Base-by-base conservation (phyloP, 2,113 vertebrate genomes). In the Planiliza haematocheilus region DNA sequence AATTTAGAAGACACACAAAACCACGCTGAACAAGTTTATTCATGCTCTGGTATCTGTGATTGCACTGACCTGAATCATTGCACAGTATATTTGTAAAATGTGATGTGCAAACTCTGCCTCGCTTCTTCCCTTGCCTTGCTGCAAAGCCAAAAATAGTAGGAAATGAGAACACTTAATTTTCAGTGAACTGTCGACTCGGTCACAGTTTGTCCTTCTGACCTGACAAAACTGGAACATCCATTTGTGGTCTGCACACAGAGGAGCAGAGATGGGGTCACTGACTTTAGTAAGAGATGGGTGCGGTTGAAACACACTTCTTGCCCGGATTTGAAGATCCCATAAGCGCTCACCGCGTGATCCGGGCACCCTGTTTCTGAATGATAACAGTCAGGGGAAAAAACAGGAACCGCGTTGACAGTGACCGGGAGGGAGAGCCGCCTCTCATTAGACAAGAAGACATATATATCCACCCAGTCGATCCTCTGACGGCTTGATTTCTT, bases 241-340 rank as follows among this genome's bases (percentile, higher is more conserved):
- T 30, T 30, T 30, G 24, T 55, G 64, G 49, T 71, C 18, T 46
- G 63, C 74, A 45, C 67, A 49, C 50, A 59, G 68, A 21, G 52
- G 58, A 34, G 30, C 67, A 49, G 53, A 59, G 68, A 21, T 48
- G 58, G 39, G 30, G 57, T 72, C 61, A 51, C 45, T 60, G 62
- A 70, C 61, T 64, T 84, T 86, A 85, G 51, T 70, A 71, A 73
- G 50, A 84, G 85, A 89, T 92, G 91, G 91, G 91, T 93, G 93
- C 91, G 92, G 93, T 91, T 84, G 82, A 81, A 77, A 81, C 79
- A 75, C 74, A 81, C 82, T 81, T 82, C 58, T 58, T 62, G 72
- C 52, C 62, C 62, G 59, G 60, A 63, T 83, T 61, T 75, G 66
- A 88, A 69, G 81, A 88, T 78, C 70, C 75, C 86, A 74, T 63